A percentile compares a stretch with the other conserved stretches of the same genome.
Conservation (phyloP, 2,113 vertebrate genomes). For the crab-eating macaque (Macaca fascicularis) region T2T-MFA8v1.1 NC_088387.1:115034001-115034500, state of each 20-base stretch:
- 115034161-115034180: not conserved
- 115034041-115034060: not conserved
- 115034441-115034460: not conserved
- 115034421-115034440: not conserved
- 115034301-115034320: not conserved
- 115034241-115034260: not conserved
- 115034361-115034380: not conserved
- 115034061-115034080: not conserved
- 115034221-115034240: not conserved
- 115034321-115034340: not conserved
- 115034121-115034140: not conserved
- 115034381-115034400: not conserved
- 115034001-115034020: not conserved
- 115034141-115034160: not conserved
- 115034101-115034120: not conserved
- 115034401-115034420: not conserved
- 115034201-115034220: not conserved
- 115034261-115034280: not conserved
- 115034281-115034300: not conserved
- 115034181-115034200: not conserved
- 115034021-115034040: not conserved
- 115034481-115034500: not conserved
- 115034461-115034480: not conserved
- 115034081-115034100: not conserved
- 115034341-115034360: not conserved